Conservation (phyloP, 2,113 vertebrate species). For the Henicopernis longicauda region DNA sequence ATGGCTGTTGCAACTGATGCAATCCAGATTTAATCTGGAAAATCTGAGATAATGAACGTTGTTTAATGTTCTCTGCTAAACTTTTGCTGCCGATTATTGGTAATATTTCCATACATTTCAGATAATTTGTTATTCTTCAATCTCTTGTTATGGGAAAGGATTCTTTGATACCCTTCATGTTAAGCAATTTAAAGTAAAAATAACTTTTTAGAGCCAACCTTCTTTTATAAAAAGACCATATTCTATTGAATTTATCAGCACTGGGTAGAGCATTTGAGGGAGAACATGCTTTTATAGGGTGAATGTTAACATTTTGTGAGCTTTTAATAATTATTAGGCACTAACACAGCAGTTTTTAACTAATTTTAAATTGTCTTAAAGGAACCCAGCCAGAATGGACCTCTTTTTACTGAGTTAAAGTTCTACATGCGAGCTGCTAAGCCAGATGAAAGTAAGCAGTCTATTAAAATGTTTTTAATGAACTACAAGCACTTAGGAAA, state of each 20-base stretch:
- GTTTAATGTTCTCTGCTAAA: neutral
- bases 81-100: neutral
- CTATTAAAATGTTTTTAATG: slow-evolving; percentile 52
- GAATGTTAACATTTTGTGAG: neutral
- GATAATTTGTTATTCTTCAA: neutral
- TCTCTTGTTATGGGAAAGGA: neutral
- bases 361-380: slow-evolving; percentile 69
- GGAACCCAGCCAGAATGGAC: slow-evolving; percentile 95
- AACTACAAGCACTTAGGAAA: slow-evolving; percentile 22
- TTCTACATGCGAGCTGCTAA: slow-evolving; percentile 98
- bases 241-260: neutral
- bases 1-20: neutral
- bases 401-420: slow-evolving; percentile 93
- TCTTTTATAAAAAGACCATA: neutral
- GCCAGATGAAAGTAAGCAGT: slow-evolving; percentile 89
- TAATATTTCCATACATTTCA: neutral
- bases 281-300: neutral
- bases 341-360: neutral
- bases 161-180: neutral
- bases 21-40: neutral
- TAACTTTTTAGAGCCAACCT: neutral
- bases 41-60: neutral
- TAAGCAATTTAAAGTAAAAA: neutral
- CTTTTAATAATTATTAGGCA: neutral
- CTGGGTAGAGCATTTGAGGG: neutral